Evolutionary conservation across 2,113 vertebrate genomes (phyloP).

Genomic region (Chaetodon auriga): DNA sequence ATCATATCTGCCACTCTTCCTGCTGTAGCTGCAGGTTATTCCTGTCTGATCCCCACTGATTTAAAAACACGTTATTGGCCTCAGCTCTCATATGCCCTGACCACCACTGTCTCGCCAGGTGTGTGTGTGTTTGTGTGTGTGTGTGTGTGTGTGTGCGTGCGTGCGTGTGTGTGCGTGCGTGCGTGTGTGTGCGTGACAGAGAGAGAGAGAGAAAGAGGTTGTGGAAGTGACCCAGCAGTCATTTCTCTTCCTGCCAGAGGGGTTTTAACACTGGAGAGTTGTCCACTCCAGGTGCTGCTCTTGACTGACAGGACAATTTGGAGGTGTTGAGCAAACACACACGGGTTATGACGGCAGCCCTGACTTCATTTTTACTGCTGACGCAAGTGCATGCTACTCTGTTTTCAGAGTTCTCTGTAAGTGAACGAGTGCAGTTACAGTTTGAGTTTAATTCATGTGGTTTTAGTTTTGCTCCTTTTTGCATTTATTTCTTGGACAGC

Average conservation of each 20-base stretch:
- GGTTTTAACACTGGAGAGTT: conserved; percentile 57
- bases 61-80: conserved; percentile 55
- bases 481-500: no score
- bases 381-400: background rate
- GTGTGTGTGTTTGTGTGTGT: background rate
- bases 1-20: conserved; percentile 28
- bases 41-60: conserved; percentile 42
- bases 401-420: conserved; percentile 7
- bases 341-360: conserved; percentile 12
- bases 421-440: no score
- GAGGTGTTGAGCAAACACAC: conserved; percentile 45
- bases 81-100: conserved; percentile 48
- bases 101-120: conserved; percentile 17
- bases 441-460: no score
- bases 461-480: background rate
- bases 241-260: conserved; percentile 58
- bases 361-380: conserved; percentile 19
- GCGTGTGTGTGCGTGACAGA: background rate
- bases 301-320: conserved; percentile 77
- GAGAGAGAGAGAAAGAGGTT: conserved; percentile 21
- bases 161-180: conserved; percentile 16
- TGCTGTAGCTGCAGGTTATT: conserved; percentile 50
- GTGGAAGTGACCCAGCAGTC: conserved; percentile 57
- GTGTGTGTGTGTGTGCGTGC: background rate
- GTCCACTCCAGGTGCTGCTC: conserved; percentile 64